Percentiles rank a stretch among this genome's conserved stretches.
Conservation (phyloP, 2,888 invertebrate species). For the Megalurothrips usitatus region DNA sequence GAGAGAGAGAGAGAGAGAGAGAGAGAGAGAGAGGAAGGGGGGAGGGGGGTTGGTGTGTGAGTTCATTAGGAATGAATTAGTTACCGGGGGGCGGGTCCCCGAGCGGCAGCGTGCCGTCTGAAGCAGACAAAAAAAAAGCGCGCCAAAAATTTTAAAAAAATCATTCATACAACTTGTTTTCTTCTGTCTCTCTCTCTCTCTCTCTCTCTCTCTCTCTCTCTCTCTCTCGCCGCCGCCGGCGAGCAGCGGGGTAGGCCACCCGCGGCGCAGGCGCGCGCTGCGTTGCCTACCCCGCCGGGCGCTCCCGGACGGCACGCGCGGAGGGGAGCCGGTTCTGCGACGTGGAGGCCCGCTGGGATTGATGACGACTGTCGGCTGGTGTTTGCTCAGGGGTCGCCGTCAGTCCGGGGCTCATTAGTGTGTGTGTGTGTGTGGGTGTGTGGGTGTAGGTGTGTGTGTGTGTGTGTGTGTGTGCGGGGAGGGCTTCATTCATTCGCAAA, state of each 20-base stretch:
- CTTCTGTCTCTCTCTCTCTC: too few relatives aligned
- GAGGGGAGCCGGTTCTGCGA: too few relatives aligned
- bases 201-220: too few relatives aligned
- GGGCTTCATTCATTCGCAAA: not conserved
- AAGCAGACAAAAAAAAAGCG: not conserved
- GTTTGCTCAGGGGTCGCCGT: not conserved
- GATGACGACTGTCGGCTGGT: not conserved
- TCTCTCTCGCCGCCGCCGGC: not conserved
- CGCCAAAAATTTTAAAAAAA: not conserved
- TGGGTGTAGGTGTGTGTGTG: too few relatives aligned
- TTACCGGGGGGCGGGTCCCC: not conserved
- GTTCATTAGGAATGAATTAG: conserved; percentile 11
- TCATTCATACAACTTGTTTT: too few relatives aligned
- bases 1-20: too few relatives aligned
- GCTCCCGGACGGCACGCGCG: not conserved
- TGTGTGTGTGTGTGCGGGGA: too few relatives aligned
- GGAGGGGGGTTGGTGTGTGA: not conserved
- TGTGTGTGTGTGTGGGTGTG: too few relatives aligned
- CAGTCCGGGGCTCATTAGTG: not conserved
- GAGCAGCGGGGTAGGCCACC: not conserved
- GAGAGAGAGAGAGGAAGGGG: too few relatives aligned
- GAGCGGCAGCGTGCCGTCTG: not conserved
- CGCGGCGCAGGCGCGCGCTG: not conserved
- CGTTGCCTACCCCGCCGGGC: not conserved
- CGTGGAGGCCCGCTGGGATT: too few relatives aligned